Evolutionary conservation across 2,797 vertebrate genomes (phyloP), one percentile per base, ranked within the genome.

Genomic region (Tragelaphus eurycerus): DNA sequence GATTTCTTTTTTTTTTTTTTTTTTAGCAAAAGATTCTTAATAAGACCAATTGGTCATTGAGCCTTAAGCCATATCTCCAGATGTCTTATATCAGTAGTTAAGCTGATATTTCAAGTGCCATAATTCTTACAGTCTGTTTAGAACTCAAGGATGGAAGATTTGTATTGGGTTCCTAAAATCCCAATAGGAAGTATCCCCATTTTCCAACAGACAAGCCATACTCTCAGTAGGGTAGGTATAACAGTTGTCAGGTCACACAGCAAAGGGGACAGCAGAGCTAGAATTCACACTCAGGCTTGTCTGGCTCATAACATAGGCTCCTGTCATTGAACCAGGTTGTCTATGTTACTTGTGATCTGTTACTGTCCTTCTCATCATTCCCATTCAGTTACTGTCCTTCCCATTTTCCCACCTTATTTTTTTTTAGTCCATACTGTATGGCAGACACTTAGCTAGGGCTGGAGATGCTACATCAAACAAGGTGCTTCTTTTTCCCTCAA

Each of bases 261-360:
- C 29, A 48, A 57, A 27, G 11, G 1, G 31, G 16, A 50, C 76
- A 31, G 25, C 6, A 54, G 59, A 92, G 25, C n/a, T 83, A 14
- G 62, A 71, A 52, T 43, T 19, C 25, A 60, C 67, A 34, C 23
- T 21, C 19, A 59, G 46, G 13, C 76, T 48, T 79, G 13, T 15
- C 29, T 12, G 3, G n/a, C 11, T 60, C 21, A 0, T 7, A 64
- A 19, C 7, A 21, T 0, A 31, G 57, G 43, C 38, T 79, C n/a
- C 81, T 7, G 7, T 38, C 78, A 27, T 0, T 48, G 52, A 52
- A 55, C 34, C 12, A 67, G 43, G 31, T 3, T 19, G 21, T 16
- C 9, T 17, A 1, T 1, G 15, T 54, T 31, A 78, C 29, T 54
- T 31, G 0, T 1, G 7, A 31, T 6, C 43, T 17, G 46, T 8